Base-by-base conservation (phyloP, 92 coral and sea anemone species). In the Bergia puertoricense region DNA sequence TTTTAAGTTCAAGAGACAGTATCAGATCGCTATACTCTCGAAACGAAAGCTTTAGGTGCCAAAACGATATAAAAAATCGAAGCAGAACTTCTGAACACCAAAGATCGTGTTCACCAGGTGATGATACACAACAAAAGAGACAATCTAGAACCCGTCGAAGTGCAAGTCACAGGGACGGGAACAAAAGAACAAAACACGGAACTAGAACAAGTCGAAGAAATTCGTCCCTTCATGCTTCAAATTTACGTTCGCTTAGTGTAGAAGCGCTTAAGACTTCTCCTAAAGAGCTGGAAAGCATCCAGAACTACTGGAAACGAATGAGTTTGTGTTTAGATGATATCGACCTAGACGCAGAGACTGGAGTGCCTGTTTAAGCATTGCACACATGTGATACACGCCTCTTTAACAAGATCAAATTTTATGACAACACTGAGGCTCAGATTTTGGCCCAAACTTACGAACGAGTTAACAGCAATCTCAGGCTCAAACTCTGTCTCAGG, bases 261-360 rank as follows among this genome's bases (percentile, higher is more conserved):
- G 93, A 93, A 37, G 85, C 95, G 2, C 85, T 92, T 0, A 86
- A 89, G 10, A 93, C 92, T 43, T 88, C 96, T 2, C 92, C 94
- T 0, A 89, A 86, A 44, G 98, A 95, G 71, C 80, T 95, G 7
- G 85, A 89, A 59, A 93, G 90, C 66, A 95, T 95, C 81, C 96
- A 94, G 74, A 93, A 90, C 45, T 95, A 90, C 82, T 95, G 98
- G 98, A 95, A 95, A 77, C 73, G 98, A 42, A 95, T 95, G 98
- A 95, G 98, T 46, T 85, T 95, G 37, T 93, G 98, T 66, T 36
- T 95, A 67, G 98, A 95, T 77, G 98, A 95, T 30, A 80, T 95
- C 13, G 93, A 95, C 84, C 43, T 95, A 30, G 96, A 93, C 62
- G 91, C 87, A 42, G 93, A 79, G 48, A 85, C 88, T 36, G 72